These are phyloP conservation scores for Chiridota heheva DNA, from an alignment of 35 echinoderm and acorn worm species.

Conservation along the genomic window DNA sequence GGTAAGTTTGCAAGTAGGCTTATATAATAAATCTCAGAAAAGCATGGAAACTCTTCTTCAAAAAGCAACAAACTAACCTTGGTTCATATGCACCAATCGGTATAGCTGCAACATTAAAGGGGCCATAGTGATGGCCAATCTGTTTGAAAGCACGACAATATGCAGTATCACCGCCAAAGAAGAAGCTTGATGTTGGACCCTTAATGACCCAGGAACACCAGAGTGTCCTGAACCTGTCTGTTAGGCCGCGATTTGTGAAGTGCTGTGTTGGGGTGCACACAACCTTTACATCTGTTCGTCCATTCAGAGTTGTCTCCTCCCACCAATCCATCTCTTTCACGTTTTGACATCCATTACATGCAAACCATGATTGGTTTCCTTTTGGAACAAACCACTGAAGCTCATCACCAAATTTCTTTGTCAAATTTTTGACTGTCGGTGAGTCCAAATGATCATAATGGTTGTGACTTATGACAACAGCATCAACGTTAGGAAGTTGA, in stretches of 20 bases:
- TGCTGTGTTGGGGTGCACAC: slow-evolving; percentile 90
- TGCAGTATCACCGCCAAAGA: slow-evolving; percentile 94
- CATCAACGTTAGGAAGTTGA: slow-evolving; percentile 79
- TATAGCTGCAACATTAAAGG: slow-evolving; percentile 91
- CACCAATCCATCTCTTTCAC: slow-evolving; percentile 95
- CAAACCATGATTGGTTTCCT: slow-evolving; percentile 70
- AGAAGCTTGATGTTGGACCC: slow-evolving; percentile 92
- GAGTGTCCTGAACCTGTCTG: slow-evolving; percentile 67
- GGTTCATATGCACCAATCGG: slow-evolving; percentile 96
- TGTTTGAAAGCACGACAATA: slow-evolving; percentile 88
- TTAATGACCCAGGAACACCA: slow-evolving; percentile 93
- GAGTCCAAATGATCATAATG: slow-evolving; percentile 94
- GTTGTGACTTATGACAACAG: slow-evolving; percentile 89
- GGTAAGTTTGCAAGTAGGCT: not conserved
- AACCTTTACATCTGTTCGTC: slow-evolving; percentile 26
- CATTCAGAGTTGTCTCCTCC: slow-evolving; percentile 76
- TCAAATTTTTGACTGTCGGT: slow-evolving; percentile 50
- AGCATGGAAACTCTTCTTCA: no score
- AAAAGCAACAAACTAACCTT: slow-evolving; percentile 46
- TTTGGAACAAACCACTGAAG: slow-evolving; percentile 93
- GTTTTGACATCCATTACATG: slow-evolving; percentile 65
- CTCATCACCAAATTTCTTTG: slow-evolving; percentile 63
- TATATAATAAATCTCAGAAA: not conserved
- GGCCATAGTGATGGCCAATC: slow-evolving; percentile 83
- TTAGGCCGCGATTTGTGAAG: slow-evolving; percentile 64